These are phyloP conservation scores for Podocnemis expansa DNA, from an alignment of 2,113 vertebrate genomes.

Conservation along the genomic window DNA sequence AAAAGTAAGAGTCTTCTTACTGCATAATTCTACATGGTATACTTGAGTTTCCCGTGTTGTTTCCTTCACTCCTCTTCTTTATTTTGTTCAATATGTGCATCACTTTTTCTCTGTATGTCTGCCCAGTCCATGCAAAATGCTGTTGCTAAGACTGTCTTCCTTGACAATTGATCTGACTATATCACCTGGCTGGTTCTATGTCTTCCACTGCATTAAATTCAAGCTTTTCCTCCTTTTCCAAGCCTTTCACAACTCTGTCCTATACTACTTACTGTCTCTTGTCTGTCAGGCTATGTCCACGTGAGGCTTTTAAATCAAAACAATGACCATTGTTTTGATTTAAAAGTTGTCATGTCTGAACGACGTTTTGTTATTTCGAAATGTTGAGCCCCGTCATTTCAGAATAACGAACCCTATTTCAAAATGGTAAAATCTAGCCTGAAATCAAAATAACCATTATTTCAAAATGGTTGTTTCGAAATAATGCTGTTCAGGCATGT, in stretches of 20 bases:
- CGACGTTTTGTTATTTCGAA: too few species aligned
- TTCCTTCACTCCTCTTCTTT: neutral
- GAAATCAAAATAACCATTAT: too few species aligned
- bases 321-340: too few species aligned
- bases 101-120: neutral
- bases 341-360: too few species aligned
- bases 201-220: neutral
- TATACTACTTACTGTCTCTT: neutral
- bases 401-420: too few species aligned
- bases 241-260: neutral
- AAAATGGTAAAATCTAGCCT: too few species aligned
- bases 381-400: too few species aligned
- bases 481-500: too few species aligned
- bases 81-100: neutral
- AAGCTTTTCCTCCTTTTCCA: neutral
- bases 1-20: neutral
- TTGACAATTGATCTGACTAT: neutral
- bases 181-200: neutral
- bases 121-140: neutral
- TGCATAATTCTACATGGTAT: neutral
- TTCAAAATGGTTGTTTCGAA: too few species aligned
- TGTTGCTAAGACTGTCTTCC: neutral
- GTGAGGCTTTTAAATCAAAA: too few species aligned
- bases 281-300: too few species aligned
- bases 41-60: rapidly evolving